Conservation (phyloP, 2,888 invertebrate genomes). For the Tanytarsus gracilentus region DNA sequence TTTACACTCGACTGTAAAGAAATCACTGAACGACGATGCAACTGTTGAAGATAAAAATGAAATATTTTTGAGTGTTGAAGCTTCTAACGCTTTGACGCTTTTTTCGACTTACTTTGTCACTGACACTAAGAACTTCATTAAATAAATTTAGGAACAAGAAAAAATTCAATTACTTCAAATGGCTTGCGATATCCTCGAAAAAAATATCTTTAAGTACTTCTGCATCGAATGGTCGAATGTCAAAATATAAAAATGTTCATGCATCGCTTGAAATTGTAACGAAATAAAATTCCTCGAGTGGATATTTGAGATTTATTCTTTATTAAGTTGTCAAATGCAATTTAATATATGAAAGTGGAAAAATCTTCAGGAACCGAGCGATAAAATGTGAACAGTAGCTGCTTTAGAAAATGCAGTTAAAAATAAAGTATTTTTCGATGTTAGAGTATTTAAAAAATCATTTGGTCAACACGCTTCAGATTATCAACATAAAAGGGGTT, state of each 20-base stretch:
- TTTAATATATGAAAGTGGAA: background rate
- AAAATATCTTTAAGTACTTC: conserved; percentile 1
- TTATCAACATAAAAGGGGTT: too few species aligned
- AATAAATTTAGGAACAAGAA: too few species aligned
- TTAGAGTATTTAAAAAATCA: too few species aligned
- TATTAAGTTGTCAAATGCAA: conserved; percentile 5
- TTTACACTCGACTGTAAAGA: background rate
- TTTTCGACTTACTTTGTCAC: background rate
- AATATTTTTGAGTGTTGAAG: background rate
- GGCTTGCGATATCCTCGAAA: too few species aligned
- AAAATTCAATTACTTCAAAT: too few species aligned
- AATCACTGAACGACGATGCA: background rate
- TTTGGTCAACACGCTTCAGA: too few species aligned
- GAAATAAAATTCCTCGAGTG: too few species aligned
- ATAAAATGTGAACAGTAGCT: background rate
- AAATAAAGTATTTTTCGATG: too few species aligned
- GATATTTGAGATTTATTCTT: conserved; percentile 4
- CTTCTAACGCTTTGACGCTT: conserved; percentile 4
- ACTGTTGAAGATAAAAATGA: background rate
- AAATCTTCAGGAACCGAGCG: background rate
- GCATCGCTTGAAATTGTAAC: background rate
- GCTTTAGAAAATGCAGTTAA: too few species aligned
- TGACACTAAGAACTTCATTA: too few species aligned
- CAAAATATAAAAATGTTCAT: background rate
- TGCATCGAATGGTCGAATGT: conserved; percentile 3